Percentiles rank a stretch among this genome's conserved stretches.
These are phyloP conservation scores for Pseudochirops corinnae DNA, from an alignment of 2,797 vertebrate genomes.

Conservation along the genomic window DNA sequence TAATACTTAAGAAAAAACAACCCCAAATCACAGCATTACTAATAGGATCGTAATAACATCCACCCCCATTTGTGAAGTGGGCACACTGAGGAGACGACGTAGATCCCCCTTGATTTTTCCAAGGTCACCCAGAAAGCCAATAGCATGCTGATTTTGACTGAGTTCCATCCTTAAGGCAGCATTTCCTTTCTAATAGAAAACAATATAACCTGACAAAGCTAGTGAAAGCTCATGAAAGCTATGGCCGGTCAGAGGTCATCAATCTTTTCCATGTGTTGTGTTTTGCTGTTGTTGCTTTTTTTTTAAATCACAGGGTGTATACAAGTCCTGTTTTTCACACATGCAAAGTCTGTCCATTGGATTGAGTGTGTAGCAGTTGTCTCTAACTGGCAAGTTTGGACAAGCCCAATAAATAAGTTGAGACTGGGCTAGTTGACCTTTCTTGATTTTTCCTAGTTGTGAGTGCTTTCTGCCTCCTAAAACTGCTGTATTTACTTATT, in stretches of 20 bases:
- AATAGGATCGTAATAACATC: constrained; percentile 36
- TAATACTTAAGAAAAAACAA: constrained; percentile 1
- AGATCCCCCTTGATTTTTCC: constrained; percentile 7
- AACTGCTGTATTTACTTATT: not conserved
- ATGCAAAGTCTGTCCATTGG: constrained; percentile 10
- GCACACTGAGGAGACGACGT: constrained; percentile 35
- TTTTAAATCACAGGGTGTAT: constrained; percentile 10
- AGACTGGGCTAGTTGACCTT: not conserved
- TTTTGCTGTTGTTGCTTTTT: constrained; percentile 12
- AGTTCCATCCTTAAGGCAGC: not conserved
- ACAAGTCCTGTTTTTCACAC: constrained; percentile 12
- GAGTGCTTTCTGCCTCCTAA: not conserved
- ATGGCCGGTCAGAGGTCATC: constrained; percentile 6
- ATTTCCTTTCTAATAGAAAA: not conserved
- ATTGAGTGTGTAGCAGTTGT: not conserved
- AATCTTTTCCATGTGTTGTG: not conserved
- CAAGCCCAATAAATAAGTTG: constrained; percentile 8
- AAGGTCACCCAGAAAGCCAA: constrained; percentile 21
- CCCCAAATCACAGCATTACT: not conserved
- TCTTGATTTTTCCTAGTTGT: not conserved
- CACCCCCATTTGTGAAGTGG: constrained; percentile 7
- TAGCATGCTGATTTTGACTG: constrained; percentile 16
- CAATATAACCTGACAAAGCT: not conserved
- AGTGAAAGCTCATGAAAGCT: not conserved
- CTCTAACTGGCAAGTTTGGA: constrained; percentile 35